phyloP scores from a whole-genome alignment of 2,888 invertebrate genomes.

The Orgyia antiqua region DNA sequence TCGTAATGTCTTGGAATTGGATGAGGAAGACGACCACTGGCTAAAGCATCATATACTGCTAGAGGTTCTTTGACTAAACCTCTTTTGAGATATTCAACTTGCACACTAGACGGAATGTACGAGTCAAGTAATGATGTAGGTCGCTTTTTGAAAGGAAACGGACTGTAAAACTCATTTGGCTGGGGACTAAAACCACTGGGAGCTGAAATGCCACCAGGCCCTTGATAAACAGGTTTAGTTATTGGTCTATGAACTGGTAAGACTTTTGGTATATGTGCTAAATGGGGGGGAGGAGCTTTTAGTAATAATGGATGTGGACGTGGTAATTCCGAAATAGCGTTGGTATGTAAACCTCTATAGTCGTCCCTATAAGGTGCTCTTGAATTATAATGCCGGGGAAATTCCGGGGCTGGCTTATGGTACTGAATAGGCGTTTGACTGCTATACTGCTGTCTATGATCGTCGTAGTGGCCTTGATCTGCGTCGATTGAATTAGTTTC shows the following conservation, averaged over 20 bases:
- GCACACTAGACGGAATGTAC: conserved; percentile 78
- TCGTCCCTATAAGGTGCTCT: conserved; percentile 48
- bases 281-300: conserved; percentile 49
- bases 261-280: conserved; percentile 59
- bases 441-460: conserved; percentile 43
- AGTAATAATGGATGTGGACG: conserved; percentile 54
- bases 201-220: conserved; percentile 27
- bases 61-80: conserved; percentile 62
- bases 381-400: conserved; percentile 54
- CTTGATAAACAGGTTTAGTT: conserved; percentile 53
- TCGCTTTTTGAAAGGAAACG: conserved; percentile 43
- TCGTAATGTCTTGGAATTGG: conserved; percentile 53
- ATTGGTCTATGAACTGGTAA: conserved; percentile 57
- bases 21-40: conserved; percentile 45
- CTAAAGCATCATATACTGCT: conserved; percentile 60
- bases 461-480: conserved; percentile 36
- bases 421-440: conserved; percentile 45
- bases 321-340: conserved; percentile 47
- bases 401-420: conserved; percentile 34
- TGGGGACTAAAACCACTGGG: conserved; percentile 38
- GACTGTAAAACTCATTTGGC: conserved; percentile 40
- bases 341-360: conserved; percentile 29
- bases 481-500: conserved; percentile 51
- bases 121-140: conserved; percentile 78
- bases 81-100: conserved; percentile 65